Evolutionary conservation across 1,140 invertebrate species (phyloP).

Genomic region (Conus ventricosus): DNA sequence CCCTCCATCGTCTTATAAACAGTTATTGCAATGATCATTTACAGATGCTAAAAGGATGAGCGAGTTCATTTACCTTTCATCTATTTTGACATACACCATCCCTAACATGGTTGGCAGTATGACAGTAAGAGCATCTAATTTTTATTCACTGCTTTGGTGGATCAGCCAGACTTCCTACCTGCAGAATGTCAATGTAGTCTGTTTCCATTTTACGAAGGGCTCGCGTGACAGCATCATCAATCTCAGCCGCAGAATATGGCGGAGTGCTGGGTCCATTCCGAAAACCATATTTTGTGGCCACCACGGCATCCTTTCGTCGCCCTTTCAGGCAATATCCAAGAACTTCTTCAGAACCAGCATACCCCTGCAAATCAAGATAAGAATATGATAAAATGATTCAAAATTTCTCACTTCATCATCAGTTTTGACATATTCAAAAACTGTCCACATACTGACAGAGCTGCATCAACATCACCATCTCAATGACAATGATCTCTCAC

Average conservation of each 20-base stretch:
- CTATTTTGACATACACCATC: no score
- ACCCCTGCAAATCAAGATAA: slow-evolving; percentile 56
- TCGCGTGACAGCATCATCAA: slow-evolving; percentile 65
- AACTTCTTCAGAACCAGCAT: slow-evolving; percentile 68
- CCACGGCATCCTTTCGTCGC: slow-evolving; percentile 62
- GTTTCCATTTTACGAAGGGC: slow-evolving; percentile 64
- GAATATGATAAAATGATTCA: not conserved
- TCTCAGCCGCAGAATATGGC: slow-evolving; percentile 65
- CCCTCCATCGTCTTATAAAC: no score
- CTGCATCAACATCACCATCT: no score
- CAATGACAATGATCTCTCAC: no score
- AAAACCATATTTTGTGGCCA: slow-evolving; percentile 72
- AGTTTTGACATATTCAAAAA: no score
- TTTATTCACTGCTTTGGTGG: no score
- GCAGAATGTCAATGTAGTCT: slow-evolving; percentile 68
- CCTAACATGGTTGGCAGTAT: no score
- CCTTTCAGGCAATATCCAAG: slow-evolving; percentile 66
- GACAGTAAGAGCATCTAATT: no score
- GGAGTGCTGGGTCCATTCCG: slow-evolving; percentile 59
- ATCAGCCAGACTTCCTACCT: slow-evolving; percentile 51
- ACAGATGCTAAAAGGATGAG: no score
- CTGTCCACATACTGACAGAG: no score
- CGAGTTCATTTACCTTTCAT: no score
- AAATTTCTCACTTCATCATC: not conserved
- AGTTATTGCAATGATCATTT: no score